These are phyloP conservation scores for Naso thynnoides DNA, from an alignment of 2,797 vertebrate species.

Conservation along the genomic window DNA sequence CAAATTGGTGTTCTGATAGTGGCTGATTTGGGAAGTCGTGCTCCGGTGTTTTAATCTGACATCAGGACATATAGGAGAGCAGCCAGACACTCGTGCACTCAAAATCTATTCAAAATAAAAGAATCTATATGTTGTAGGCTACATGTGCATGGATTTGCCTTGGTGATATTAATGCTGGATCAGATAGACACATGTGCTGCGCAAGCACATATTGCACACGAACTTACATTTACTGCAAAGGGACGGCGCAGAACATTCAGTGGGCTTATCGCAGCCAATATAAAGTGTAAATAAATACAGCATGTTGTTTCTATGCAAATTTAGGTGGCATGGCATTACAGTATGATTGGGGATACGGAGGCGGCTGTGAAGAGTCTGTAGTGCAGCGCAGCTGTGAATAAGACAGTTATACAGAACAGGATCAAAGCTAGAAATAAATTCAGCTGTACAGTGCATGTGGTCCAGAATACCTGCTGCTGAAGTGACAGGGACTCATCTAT, in stretches of 20 bases:
- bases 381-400: conserved; percentile 43
- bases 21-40: conserved; percentile 21
- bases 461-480: conserved; percentile 46
- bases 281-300: conserved; percentile 59
- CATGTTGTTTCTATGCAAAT: conserved; percentile 75
- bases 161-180: conserved; percentile 41
- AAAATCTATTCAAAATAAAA: conserved; percentile 23
- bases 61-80: conserved; percentile 40
- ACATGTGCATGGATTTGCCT: conserved; percentile 54
- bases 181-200: conserved; percentile 44
- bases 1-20: conserved; percentile 56
- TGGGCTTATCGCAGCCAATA: conserved; percentile 42
- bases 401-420: conserved; percentile 44
- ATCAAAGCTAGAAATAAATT: conserved; percentile 60
- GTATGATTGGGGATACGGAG: conserved; percentile 51
- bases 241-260: conserved; percentile 26
- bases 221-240: conserved; percentile 22
- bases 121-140: conserved; percentile 22
- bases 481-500: conserved; percentile 42
- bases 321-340: conserved; percentile 43
- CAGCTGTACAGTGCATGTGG: conserved; percentile 23
- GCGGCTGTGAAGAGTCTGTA: conserved; percentile 57
- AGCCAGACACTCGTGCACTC: conserved; percentile 27
- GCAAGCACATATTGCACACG: conserved; percentile 34
- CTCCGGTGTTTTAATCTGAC: conserved; percentile 6